Conservation (phyloP, 2,888 invertebrate genomes). For the Brachyptera risi region DNA sequence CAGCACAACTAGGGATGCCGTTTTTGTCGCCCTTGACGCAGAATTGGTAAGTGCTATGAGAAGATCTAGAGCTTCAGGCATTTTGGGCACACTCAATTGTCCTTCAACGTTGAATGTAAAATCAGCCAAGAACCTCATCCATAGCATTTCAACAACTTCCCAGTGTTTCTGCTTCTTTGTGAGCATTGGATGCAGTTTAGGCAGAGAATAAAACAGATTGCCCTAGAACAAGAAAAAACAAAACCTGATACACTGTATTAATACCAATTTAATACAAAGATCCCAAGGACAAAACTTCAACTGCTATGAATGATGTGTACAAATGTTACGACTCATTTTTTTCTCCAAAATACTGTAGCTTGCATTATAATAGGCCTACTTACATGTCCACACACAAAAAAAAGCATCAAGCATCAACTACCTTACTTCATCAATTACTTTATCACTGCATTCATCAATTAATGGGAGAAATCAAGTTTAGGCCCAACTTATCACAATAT, state of each 20-base stretch:
- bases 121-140: constrained; percentile 51
- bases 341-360: no score
- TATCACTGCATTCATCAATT: no score
- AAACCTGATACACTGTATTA: no score
- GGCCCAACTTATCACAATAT: no score
- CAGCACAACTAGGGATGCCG: constrained; percentile 48
- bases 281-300: no score
- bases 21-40: constrained; percentile 37
- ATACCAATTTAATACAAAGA: constrained; percentile 3
- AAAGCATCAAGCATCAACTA: no score
- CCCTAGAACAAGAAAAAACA: constrained; percentile 41
- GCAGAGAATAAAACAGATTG: constrained; percentile 47
- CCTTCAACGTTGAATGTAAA: constrained; percentile 54
- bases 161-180: constrained; percentile 52
- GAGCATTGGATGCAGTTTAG: constrained; percentile 50
- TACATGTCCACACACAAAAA: no score
- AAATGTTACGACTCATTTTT: no score
- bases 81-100: constrained; percentile 50
- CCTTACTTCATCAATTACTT: no score
- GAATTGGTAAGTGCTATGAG: constrained; percentile 36
- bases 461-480: no score
- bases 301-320: no score
- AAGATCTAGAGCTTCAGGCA: constrained; percentile 43
- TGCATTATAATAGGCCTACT: no score
- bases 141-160: constrained; percentile 51